phyloP scores from a whole-genome alignment of 2,888 invertebrate species.

The Malacosoma neustria region DNA sequence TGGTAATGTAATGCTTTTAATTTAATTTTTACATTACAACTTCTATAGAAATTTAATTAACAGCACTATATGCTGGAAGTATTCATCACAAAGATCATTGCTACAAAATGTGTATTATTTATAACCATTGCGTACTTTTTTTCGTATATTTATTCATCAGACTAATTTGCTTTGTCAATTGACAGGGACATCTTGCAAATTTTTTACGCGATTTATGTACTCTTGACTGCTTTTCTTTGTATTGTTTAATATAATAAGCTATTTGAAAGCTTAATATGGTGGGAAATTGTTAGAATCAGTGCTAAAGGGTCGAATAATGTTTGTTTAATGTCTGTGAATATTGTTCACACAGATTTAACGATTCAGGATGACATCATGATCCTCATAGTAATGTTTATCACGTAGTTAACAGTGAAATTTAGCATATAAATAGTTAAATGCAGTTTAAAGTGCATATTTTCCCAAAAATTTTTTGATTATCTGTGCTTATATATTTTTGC shows the following conservation, averaged over 20 bases:
- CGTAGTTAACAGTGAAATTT: neutral
- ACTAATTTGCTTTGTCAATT: neutral
- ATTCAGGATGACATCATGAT: neutral
- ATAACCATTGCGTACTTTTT: neutral
- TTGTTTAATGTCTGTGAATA: too few species aligned
- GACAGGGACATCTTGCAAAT: constrained; percentile 1
- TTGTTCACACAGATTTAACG: neutral
- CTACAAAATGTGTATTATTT: neutral
- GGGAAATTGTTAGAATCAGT: neutral
- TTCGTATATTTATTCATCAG: neutral
- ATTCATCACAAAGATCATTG: too few species aligned
- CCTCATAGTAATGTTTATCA: neutral
- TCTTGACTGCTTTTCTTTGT: neutral
- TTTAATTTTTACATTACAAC: constrained; percentile 40
- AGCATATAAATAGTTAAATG: neutral
- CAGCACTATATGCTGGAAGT: too few species aligned
- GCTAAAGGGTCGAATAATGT: too few species aligned
- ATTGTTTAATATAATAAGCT: neutral
- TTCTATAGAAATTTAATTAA: neutral
- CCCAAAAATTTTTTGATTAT: neutral
- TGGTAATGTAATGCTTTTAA: constrained; percentile 39
- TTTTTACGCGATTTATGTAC: neutral
- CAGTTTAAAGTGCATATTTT: neutral
- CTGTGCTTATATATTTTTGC: too few species aligned
- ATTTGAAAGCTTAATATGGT: neutral